Base-by-base conservation (phyloP, 2,888 invertebrate species). In the Sinhomidia bicolor region DNA sequence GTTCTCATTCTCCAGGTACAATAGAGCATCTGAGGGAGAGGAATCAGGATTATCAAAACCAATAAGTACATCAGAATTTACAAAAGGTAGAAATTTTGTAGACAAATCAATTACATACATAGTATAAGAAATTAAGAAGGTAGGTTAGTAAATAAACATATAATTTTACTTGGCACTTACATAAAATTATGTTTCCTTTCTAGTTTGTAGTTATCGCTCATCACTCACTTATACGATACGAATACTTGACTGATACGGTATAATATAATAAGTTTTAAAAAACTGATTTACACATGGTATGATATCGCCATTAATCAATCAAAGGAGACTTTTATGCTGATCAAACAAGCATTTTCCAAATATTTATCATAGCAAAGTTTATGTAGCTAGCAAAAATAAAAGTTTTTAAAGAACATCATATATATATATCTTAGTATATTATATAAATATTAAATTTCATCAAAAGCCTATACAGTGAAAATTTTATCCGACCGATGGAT, bases 21-120 rank as follows among this genome's bases (percentile, higher is more conserved):
- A 68, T 83, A 23, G 82, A 87, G 12, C 87, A 60, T 29, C n/a
- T 74, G 14, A 29, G 81, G 47, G 86, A 87, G 47, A 74, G 87
- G 76, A 87, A 87, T 62, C 87, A 71, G 20, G 78, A 82, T 81
- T 87, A 87, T 82, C 86, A 71, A 32, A 71, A 86, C 81, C 71
- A 81, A 80, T 29, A 78, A 32, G 36, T 68, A 71, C 71, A 71
- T 44, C n/a, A 10, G n/a, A 44, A 9, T 44, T 32, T 68, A 68
- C 41, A 71, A 71, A 44, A 12, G 12, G 44, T 47, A 47, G 12
- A 47, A 5, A 9, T 47, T 47, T 47, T 47, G 44, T 47, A 36
- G 36, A 36, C 36, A 36, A 9, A 6, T 6, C 4, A 36, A 36
- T 36, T 36, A 47, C 12, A 2, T 12, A 71, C 1, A 44, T 17